Evolutionary conservation across 2,113 vertebrate genomes (phyloP).

Genomic region (Eolophus roseicapilla): DNA sequence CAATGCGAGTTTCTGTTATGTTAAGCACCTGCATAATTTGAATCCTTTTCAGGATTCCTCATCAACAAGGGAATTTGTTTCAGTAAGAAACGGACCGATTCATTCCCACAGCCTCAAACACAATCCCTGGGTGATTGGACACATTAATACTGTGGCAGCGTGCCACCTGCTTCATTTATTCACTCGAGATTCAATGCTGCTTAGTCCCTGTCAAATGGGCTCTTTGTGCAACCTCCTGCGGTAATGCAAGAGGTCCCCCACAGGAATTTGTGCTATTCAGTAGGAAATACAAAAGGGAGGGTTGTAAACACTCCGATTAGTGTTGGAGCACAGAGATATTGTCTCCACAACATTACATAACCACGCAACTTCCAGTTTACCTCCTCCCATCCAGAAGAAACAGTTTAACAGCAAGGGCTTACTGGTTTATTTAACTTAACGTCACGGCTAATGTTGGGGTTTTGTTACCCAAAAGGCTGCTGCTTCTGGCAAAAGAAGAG

Average conservation of each 20-base stretch:
- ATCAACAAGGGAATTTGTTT: slow-evolving; percentile 19
- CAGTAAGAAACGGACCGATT: neutral
- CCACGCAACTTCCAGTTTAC: neutral
- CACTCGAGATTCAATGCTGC: neutral
- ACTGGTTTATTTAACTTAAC: neutral
- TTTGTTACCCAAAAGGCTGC: neutral
- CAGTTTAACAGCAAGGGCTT: neutral
- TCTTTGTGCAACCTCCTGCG: slow-evolving; percentile 34
- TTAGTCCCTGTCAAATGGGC: slow-evolving; percentile 25
- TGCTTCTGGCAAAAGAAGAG: neutral
- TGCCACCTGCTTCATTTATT: slow-evolving; percentile 48
- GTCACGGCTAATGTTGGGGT: neutral
- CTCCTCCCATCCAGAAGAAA: neutral
- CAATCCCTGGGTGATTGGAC: slow-evolving; percentile 35
- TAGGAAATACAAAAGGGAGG: slow-evolving; percentile 27
- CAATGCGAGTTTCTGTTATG: neutral
- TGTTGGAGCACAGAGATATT: slow-evolving; percentile 19
- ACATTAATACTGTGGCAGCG: neutral
- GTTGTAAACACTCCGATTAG: slow-evolving; percentile 37
- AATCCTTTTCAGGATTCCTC: slow-evolving; percentile 15
- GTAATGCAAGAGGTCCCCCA: neutral
- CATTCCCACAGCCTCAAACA: slow-evolving; percentile 22
- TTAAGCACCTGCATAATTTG: slow-evolving; percentile 32
- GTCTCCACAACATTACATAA: neutral
- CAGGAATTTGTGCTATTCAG: slow-evolving; percentile 52